A percentile compares a stretch with the other conserved stretches of the same genome.
phyloP scores from a whole-genome alignment of 2,797 vertebrate genomes.

The Pseudomugil gertrudae region DNA sequence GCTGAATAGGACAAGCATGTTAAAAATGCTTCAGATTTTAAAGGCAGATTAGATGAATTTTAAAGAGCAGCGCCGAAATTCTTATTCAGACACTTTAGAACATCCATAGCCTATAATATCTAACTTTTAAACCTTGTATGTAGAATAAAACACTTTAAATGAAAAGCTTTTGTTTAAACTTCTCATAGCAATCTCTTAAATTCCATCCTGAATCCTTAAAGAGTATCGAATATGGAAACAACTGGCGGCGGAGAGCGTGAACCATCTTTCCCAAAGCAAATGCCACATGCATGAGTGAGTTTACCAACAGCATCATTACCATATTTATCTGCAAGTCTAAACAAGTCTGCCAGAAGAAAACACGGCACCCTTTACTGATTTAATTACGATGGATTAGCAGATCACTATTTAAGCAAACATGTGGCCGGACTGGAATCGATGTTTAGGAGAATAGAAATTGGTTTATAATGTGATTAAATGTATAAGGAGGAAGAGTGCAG shows the following conservation, averaged over 20 bases:
- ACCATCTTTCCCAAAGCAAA: constrained; percentile 26
- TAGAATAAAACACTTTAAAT: too few species aligned
- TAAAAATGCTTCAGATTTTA: constrained; percentile 15
- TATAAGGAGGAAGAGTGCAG: background rate
- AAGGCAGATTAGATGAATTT: constrained; percentile 23
- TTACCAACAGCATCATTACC: constrained; percentile 4
- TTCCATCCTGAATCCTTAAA: background rate
- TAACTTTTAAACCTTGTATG: background rate
- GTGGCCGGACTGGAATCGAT: constrained; percentile 31
- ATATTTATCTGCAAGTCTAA: constrained; percentile 22
- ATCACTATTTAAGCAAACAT: constrained; percentile 32
- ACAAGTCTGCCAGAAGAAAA: constrained; percentile 14
- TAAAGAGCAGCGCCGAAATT: constrained; percentile 2
- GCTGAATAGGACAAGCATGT: constrained; percentile 17
- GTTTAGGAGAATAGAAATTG: constrained; percentile 35
- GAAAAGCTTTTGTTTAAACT: background rate
- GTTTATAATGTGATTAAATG: constrained; percentile 48
- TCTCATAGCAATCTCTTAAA: background rate
- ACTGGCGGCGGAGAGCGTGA: background rate
- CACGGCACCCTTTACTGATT: constrained; percentile 23
- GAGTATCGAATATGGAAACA: background rate
- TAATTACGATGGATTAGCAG: constrained; percentile 26
- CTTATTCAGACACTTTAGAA: background rate
- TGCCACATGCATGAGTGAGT: constrained; percentile 18
- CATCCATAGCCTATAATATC: background rate